Conservation (phyloP, 2,797 vertebrate genomes). For the Trachops cirrhosus region DNA sequence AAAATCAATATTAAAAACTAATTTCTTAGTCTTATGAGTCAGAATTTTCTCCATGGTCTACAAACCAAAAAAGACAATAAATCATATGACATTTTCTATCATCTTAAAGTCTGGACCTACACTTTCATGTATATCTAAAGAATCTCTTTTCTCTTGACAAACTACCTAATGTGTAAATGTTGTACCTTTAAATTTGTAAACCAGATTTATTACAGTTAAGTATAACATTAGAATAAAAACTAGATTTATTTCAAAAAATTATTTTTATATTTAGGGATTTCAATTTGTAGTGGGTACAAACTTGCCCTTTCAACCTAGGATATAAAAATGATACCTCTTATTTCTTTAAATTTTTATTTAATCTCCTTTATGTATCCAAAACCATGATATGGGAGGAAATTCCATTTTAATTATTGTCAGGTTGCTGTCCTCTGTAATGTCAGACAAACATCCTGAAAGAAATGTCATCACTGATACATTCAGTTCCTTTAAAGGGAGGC, state of each 20-base stretch:
- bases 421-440: not conserved
- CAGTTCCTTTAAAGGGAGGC: not conserved
- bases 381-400: not conserved
- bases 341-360: constrained; percentile 6
- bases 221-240: not conserved
- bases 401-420: not conserved
- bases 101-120: not conserved
- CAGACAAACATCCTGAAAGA: not conserved
- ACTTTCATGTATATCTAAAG: not conserved
- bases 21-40: not conserved
- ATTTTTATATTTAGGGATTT: not conserved
- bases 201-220: not conserved
- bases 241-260: not conserved
- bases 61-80: not conserved
- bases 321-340: not conserved
- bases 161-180: not conserved
- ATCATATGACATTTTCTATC: not conserved
- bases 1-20: not conserved
- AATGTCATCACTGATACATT: not conserved
- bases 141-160: not conserved
- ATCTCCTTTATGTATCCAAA: not conserved
- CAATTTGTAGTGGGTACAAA: not conserved
- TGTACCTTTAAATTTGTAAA: not conserved
- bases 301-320: not conserved
- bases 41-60: not conserved